Base-by-base conservation (phyloP, 2,888 invertebrate genomes). In the Melanophora roralis region DNA sequence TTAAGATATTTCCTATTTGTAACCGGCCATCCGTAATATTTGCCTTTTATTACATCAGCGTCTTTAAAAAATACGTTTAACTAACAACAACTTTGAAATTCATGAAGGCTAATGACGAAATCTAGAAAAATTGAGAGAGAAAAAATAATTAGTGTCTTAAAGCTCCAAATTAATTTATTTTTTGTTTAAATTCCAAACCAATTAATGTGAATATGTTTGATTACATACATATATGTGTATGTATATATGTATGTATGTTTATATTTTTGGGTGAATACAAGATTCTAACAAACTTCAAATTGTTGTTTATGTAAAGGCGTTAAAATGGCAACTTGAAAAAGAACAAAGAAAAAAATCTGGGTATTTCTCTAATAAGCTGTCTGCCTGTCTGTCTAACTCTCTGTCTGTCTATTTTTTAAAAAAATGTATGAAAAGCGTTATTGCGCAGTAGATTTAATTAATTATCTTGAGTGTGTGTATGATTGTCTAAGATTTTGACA, bases 341-440 rank as follows among this genome's bases (percentile, higher is more conserved):
- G 23, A 57, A 57, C 21, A 47, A 9, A 69, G 12, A 57, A 2
- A 16, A 49, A 60, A 69, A 34, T 40, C 27, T 47, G 60, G 19
- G 47, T 71, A 55, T 40, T 51, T 49, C n/a, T 40, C 32, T 27
- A 69, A 59, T 36, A 49, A 19, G 23, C 36, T 38, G 36, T 9
- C 21, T 49, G 36, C 1, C 9, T 60, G 59, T 59, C 23, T 12
- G 36, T 14, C 9, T 9, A 4, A 45, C 32, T 9, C 7, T 19
- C 12, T 5, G 38, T 32, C 1, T 11, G 16, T 34, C 55, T 55
- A 23, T 9, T 43, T 62, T 62, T 43, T 62, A 34, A 36, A 43
- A 55, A 38, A 55, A 43, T 55, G 64, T 72, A 72, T 55, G 43
- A 55, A 64, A 64, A 47, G 16, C 14, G 55, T 64, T 72, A 45